Evolutionary conservation across 2,888 invertebrate species (phyloP).

Genomic region (Campaea margaritaria): DNA sequence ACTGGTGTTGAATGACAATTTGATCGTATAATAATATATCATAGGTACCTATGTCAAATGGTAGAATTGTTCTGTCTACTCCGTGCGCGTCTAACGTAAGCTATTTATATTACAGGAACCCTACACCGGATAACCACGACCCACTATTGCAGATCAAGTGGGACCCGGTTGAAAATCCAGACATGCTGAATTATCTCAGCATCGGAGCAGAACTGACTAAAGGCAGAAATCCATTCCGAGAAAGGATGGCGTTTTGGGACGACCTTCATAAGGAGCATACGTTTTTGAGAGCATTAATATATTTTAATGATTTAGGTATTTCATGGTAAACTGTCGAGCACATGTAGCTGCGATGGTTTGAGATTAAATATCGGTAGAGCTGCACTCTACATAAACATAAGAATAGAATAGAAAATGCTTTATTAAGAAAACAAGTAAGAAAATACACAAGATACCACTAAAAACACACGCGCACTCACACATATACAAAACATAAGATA

Average conservation of each 20-base stretch:
- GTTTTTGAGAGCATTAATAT: constrained; percentile 63
- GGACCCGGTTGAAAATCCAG: constrained; percentile 71
- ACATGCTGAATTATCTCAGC: constrained; percentile 71
- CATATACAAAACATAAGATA: no score
- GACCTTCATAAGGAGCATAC: constrained; percentile 66
- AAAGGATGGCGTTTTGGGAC: constrained; percentile 80
- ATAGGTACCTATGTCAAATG: no score
- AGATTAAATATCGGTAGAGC: no score
- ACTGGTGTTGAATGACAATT: no score
- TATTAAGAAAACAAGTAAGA: no score
- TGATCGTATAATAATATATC: no score
- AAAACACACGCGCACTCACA: no score
- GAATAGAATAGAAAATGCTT: no score
- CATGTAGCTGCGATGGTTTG: neutral
- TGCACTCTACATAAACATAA: no score
- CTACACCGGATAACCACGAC: constrained; percentile 74
- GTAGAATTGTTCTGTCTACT: no score
- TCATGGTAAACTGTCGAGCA: neutral
- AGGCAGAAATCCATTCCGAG: constrained; percentile 74
- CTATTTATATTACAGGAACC: constrained; percentile 60
- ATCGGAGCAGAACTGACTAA: constrained; percentile 75
- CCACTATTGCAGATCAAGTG: constrained; percentile 71
- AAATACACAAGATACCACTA: no score
- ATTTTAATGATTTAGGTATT: constrained; percentile 69
- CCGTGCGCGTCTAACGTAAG: neutral